Evolutionary conservation across 2,113 vertebrate genomes (phyloP).

Genomic region (Morone chrysops): DNA sequence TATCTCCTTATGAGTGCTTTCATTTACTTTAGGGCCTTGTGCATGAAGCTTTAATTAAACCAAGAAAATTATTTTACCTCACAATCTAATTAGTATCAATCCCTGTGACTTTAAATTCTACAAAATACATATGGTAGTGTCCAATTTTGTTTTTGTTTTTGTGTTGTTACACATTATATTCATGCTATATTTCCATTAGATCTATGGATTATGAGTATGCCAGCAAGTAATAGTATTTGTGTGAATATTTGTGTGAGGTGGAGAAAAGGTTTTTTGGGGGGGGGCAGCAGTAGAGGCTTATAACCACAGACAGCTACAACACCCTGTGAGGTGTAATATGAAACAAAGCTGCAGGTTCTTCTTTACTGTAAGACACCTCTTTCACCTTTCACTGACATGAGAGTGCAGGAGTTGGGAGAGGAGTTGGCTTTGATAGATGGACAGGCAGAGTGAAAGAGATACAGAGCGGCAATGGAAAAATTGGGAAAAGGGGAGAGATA

Average conservation of each 20-base stretch:
- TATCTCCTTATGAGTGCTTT: not conserved
- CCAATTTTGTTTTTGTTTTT: too few relatives aligned
- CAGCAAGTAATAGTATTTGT: slow-evolving; percentile 9
- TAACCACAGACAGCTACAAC: slow-evolving; percentile 72
- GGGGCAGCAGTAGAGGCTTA: slow-evolving; percentile 61
- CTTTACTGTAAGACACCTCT: slow-evolving; percentile 67
- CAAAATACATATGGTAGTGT: not conserved
- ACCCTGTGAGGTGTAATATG: slow-evolving; percentile 67
- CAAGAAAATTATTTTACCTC: not conserved
- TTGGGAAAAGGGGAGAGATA: slow-evolving; percentile 55
- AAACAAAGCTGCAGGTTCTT: slow-evolving; percentile 73
- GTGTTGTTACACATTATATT: not conserved
- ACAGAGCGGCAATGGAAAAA: slow-evolving; percentile 44
- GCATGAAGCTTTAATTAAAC: not conserved
- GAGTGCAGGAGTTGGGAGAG: slow-evolving; percentile 54
- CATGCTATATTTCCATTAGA: not conserved
- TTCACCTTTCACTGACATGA: slow-evolving; percentile 74
- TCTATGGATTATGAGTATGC: slow-evolving; percentile 4
- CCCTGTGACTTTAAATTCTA: not conserved
- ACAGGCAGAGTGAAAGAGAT: slow-evolving; percentile 67
- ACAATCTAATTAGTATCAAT: not conserved
- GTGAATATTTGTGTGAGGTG: slow-evolving; percentile 22
- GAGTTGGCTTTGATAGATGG: slow-evolving; percentile 74
- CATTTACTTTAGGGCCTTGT: not conserved
- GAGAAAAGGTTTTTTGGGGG: slow-evolving; percentile 36